Evolutionary conservation across 2,888 invertebrate species (phyloP), one percentile per base, ranked within the genome.

Genomic region (Drosophila borealis): DNA sequence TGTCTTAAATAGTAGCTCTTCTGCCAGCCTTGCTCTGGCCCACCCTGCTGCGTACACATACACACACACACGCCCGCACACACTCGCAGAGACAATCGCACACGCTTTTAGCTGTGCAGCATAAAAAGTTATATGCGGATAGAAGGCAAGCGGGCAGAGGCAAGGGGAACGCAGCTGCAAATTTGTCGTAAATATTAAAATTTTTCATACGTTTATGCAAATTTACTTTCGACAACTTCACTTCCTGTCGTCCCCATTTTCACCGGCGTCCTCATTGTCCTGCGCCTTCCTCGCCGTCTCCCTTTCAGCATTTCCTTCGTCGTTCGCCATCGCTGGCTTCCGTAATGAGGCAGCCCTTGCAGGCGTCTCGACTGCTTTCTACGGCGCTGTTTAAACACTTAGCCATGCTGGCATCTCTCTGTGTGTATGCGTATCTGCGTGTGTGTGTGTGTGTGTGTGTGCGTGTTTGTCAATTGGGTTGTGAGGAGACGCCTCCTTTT

Each of bases 141-240:
- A 41, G 36, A 39, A 10, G 17, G 56, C 14, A 21, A 44, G 11
- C n/a, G 39, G 17, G 44, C 29, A 10, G 57, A 5, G 19, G 36
- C 3, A 25, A 19, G 9, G 55, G 49, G 55, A 48, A 63, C 73
- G 69, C 49, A 71, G 80, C 72, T 84, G 67, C 65, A 73, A 84
- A 70, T 81, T 79, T 87, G 88, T 88, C 88, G 88, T 82, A 88
- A 85, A 82, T 82, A 82, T 82, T 82, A 85, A 82, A 85, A 82
- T 87, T 85, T 84, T 88, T 82, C 86, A 88, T 88, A 82, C 82
- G 82, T 85, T 82, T 88, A 88, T 85, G 83, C 80, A 83, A 88
- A 83, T 83, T 85, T 80, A 84, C 74, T 87, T 83, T 81, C 70
- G 73, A 82, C 80, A 82, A 82, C 84, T 88, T 85, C 62, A 82